Base-by-base conservation (phyloP, 2,797 vertebrate genomes). In the Pseudomugil gertrudae region DNA sequence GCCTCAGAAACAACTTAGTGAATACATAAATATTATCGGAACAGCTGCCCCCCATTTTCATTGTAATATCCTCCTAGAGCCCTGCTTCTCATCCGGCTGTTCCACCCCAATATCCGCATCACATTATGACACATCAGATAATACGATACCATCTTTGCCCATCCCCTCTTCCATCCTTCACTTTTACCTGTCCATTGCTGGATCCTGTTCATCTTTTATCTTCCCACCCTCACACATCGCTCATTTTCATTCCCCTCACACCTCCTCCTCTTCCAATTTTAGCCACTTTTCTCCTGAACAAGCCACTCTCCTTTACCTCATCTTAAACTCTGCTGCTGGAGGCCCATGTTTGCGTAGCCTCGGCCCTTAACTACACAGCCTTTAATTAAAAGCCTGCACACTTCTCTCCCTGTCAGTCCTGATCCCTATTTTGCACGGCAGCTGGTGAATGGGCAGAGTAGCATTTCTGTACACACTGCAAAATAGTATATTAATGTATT, bases 361-460 rank as follows among this genome's bases (percentile, higher is more conserved):
- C 5, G 74, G 80, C 79, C 79, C 87, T 86, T 80, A 83, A 78
- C 86, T 74, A 90, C 84, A 83, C 87, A 87, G 72, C 74, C 80
- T 86, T 89, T 91, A 89, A 93, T 92, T 91, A 91, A 91, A 91
- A 85, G 85, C 76, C 72, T 85, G 81, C 81, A 78, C 86, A 57
- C 85, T 88, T 72, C 73, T 75, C 61, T 55, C 64, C 43, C 83
- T 50, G 66, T 50, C 83, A 26, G 62, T 65, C 69, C 57, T 50
- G 19, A 3, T 43, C 45, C 50, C 59, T 63, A 69, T 53, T 51
- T 27, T 57, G 52, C 57, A 13, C 9, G 1, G 55, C 85, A 91
- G 85, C 87, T 90, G 80, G 70, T 71, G 68, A 30, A 61, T 21
- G 58, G 60, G 57, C 68, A 52, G 26, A 61, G 57, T n/a, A 32